Percentiles rank a stretch among this genome's conserved stretches.
Evolutionary conservation across 1,140 invertebrate species (phyloP).

Genomic region (Pomacea maculata): DNA sequence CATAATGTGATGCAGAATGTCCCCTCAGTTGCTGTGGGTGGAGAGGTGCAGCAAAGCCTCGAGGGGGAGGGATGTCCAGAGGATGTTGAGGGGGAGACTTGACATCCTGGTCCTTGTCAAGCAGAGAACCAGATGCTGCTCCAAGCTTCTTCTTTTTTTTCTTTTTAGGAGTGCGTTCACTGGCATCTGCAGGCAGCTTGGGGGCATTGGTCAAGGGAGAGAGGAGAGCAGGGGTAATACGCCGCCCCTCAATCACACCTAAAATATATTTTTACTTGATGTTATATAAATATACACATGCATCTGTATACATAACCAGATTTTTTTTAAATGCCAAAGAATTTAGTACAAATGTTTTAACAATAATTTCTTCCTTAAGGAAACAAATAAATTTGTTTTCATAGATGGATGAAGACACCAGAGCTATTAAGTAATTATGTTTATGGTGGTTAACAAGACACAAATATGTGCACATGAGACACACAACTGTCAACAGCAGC

Average conservation of each 20-base stretch:
- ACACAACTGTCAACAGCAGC: too few species aligned
- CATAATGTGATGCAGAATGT: constrained; percentile 33
- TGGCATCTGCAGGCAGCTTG: constrained; percentile 39
- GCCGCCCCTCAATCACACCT: constrained; percentile 53
- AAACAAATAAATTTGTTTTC: too few species aligned
- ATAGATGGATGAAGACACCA: too few species aligned
- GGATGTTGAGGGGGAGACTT: constrained; percentile 48
- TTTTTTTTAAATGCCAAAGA: too few species aligned
- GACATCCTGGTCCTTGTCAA: constrained; percentile 45
- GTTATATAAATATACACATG: background rate
- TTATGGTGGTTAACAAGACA: too few species aligned
- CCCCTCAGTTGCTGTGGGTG: constrained; percentile 50
- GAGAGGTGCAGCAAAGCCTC: constrained; percentile 53
- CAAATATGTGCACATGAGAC: too few species aligned
- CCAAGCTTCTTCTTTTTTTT: constrained; percentile 51
- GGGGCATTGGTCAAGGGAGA: constrained; percentile 57
- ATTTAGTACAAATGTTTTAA: too few species aligned
- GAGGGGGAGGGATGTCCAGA: constrained; percentile 45
- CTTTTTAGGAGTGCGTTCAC: constrained; percentile 40
- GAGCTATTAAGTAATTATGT: too few species aligned
- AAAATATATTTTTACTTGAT: background rate
- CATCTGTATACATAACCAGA: background rate
- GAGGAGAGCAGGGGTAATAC: constrained; percentile 50
- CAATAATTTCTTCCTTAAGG: too few species aligned
- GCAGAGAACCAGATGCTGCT: constrained; percentile 14